Evolutionary conservation across 2,113 vertebrate genomes (phyloP).

Genomic region (Dipodomys ordii): DNA sequence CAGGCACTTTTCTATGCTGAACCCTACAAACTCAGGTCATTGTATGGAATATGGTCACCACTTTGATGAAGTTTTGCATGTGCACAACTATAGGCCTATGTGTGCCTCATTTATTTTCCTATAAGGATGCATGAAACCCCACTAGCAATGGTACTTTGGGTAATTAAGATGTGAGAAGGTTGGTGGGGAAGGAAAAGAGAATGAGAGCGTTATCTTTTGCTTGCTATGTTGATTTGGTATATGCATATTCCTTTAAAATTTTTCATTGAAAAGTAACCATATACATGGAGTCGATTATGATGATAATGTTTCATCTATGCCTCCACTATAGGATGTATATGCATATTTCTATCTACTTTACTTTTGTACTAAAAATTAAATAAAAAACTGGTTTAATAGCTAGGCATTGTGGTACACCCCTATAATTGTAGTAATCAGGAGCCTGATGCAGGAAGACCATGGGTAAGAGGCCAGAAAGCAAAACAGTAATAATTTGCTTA

Average conservation of each 20-base stretch:
- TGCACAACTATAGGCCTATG: background rate
- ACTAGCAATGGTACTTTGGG: background rate
- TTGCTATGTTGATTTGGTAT: background rate
- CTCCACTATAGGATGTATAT: background rate
- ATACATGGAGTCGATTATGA: too few relatives aligned
- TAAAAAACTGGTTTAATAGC: background rate
- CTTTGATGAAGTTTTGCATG: background rate
- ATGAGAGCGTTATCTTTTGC: background rate
- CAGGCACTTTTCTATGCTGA: background rate
- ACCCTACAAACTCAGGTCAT: background rate
- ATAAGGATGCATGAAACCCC: background rate
- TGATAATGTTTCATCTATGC: background rate
- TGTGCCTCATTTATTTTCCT: background rate
- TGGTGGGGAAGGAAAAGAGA: background rate
- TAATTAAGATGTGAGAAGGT: background rate
- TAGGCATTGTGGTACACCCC: too few relatives aligned
- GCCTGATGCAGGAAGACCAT: background rate
- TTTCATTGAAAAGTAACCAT: background rate
- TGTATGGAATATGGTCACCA: too few relatives aligned
- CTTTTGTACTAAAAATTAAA: background rate
- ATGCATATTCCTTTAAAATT: background rate
- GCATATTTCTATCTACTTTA: background rate
- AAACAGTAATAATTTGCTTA: background rate
- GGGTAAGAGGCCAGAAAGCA: background rate
- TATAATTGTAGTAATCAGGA: background rate